Base-by-base conservation (phyloP, 1,140 invertebrate genomes). In the Polypedilum vanderplanki region DNA sequence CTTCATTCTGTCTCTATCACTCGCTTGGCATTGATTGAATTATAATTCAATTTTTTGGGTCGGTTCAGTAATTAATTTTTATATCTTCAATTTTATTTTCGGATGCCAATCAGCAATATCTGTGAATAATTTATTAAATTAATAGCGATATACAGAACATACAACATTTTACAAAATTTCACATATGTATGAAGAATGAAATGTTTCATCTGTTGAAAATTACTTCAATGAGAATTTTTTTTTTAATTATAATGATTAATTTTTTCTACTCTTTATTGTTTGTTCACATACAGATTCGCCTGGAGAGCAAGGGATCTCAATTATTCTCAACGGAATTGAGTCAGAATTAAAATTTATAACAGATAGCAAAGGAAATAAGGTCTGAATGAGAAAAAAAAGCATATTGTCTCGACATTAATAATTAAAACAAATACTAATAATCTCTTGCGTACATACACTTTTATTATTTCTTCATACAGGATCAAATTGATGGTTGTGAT, bases 281-380 rank as follows among this genome's bases (percentile, higher is more conserved):
- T 75, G 75, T 77, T 77, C 75, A 76, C 75, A 77, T 79, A 40
- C 86, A 91, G 91, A 93, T 82, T 87, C 87, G 73, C 87, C 90
- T 76, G 86, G 87, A 46, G 89, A 93, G 77, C 90, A 94, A 80
- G 90, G 92, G 65, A 91, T 96, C 75, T 93, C 91, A 70, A 92
- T 97, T 75, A 90, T 95, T 86, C 84, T 96, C 77, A 95, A 96
- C 81, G 93, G 91, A 17, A 92, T 93, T 81, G 94, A 96, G 84
- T 95, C 93, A 20, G 93, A 95, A 82, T 84, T 96, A 24, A 91
- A 89, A 78, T 95, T 97, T 81, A 85, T 91, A 40, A 87, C 79
- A 15, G 81, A 78, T 41, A 78, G 78, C 65, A 75, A 80, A 40
- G 81, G 81, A 65, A 78, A 76, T 76, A 89, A 88, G 86, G 89